phyloP scores from a whole-genome alignment of 2,888 invertebrate species.

The Cyaniris semiargus region DNA sequence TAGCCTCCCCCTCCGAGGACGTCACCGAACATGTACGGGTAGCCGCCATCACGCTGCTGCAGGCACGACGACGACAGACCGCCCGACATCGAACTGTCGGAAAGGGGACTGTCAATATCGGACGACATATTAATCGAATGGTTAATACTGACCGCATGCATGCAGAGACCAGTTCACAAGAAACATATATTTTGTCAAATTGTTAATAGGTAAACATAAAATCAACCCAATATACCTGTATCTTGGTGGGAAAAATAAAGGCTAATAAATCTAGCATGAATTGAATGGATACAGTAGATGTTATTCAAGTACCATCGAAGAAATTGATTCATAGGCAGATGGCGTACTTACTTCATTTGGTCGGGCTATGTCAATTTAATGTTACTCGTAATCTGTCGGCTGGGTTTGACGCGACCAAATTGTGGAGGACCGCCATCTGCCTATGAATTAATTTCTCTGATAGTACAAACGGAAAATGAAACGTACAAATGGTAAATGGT shows the following conservation, averaged over 20 bases:
- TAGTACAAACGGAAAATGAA: not conserved
- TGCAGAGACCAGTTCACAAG: too few species aligned
- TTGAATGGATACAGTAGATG: too few species aligned
- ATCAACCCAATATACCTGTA: too few species aligned
- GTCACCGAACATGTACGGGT: conserved; percentile 96
- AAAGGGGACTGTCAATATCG: conserved; percentile 43
- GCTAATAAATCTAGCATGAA: too few species aligned
- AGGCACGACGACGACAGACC: conserved; percentile 91
- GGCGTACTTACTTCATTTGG: too few species aligned
- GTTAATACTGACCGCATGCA: not conserved
- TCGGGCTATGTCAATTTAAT: too few species aligned
- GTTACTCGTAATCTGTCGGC: too few species aligned
- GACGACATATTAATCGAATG: conserved; percentile 32
- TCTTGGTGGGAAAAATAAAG: too few species aligned
- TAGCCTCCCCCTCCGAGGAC: conserved; percentile 87
- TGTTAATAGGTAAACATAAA: not conserved
- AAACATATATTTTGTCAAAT: not conserved
- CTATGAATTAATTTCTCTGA: not conserved
- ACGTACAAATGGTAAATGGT: not conserved
- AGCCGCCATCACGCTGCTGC: conserved; percentile 89
- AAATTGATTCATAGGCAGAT: too few species aligned
- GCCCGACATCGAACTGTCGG: conserved; percentile 91
- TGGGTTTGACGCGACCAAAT: too few species aligned
- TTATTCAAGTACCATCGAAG: too few species aligned
- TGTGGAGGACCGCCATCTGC: not conserved